Evolutionary conservation across 2,797 vertebrate genomes (phyloP), one percentile per base, ranked within the genome.

Genomic region (Graptemys geographica): DNA sequence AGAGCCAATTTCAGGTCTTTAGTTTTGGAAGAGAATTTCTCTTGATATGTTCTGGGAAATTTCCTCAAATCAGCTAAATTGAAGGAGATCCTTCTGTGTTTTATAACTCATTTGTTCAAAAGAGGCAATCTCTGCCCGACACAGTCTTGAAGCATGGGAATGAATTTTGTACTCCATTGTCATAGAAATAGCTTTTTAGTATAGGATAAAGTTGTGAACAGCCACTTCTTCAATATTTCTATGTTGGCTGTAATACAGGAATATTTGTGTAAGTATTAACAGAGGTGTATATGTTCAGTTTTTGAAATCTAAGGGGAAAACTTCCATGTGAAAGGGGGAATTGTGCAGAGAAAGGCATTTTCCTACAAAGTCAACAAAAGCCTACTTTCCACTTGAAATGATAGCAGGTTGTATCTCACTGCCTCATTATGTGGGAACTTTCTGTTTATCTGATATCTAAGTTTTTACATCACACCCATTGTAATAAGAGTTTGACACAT

Each of bases 101-200:
- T 93, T 94, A 89, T 86, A 95, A 94, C 88, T 93, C 88, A 89
- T 95, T 86, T 91, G 83, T 86, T 96, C 85, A 82, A 87, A 96
- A 92, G 49, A 79, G 91, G 87, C 90, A 93, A 89, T 97, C 94
- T 90, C 83, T 90, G 87, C 78, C 88, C 92, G 85, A 95, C 52
- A n/a, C 84, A 91, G 78, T 76, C 87, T 47, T 87, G 79, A 94
- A 97, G 86, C 88, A 57, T 92, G 81, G 21, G 85, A 94, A 97
- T 94, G 89, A 94, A 97, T 96, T 94, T 89, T 90, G n/a, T 90
- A 90, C 53, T 95, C 90, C 44, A 94, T 97, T 97, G 96, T 96
- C 93, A 88, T n/a, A 92, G 89, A 96, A 96, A 97, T 93, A 90
- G 41, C 89, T 92, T 96, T 93, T 84, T 80, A 21, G 6, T 93